A percentile compares a stretch with the other conserved stretches of the same genome.
These are phyloP conservation scores for Rhegmatorhina hoffmannsi DNA, from an alignment of 2,113 vertebrate species.

Conservation along the genomic window DNA sequence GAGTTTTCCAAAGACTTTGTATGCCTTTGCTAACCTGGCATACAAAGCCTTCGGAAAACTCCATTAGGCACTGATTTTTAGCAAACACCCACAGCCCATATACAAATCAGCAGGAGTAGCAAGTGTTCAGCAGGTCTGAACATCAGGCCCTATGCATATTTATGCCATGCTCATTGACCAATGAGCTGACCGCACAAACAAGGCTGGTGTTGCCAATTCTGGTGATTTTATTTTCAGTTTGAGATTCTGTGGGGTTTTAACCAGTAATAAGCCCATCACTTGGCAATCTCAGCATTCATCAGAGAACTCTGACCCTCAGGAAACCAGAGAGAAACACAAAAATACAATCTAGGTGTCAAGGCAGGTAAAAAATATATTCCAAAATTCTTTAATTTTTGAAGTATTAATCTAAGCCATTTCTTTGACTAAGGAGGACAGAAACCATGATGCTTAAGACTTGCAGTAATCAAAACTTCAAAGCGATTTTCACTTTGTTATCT, in stretches of 20 bases:
- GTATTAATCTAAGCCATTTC: neutral
- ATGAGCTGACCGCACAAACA: neutral
- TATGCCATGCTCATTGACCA: neutral
- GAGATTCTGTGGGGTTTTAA: neutral
- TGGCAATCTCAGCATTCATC: neutral
- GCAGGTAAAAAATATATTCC: neutral
- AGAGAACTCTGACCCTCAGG: neutral
- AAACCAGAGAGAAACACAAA: neutral
- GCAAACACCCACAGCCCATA: neutral
- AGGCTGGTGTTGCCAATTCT: neutral
- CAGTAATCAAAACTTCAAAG: neutral
- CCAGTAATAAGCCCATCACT: neutral
- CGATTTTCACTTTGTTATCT: neutral
- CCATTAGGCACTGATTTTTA: neutral
- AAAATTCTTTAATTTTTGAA: neutral
- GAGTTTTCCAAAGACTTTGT: too few species aligned
- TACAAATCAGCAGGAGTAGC: neutral
- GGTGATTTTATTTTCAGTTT: neutral
- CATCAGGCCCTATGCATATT: neutral
- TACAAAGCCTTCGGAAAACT: too few species aligned
- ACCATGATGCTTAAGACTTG: neutral
- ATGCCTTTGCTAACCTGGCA: too few species aligned
- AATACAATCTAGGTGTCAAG: neutral
- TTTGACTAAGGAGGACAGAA: neutral
- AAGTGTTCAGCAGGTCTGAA: neutral